Conservation (phyloP, 1,140 invertebrate genomes). For the Ceratina japonica region DNA sequence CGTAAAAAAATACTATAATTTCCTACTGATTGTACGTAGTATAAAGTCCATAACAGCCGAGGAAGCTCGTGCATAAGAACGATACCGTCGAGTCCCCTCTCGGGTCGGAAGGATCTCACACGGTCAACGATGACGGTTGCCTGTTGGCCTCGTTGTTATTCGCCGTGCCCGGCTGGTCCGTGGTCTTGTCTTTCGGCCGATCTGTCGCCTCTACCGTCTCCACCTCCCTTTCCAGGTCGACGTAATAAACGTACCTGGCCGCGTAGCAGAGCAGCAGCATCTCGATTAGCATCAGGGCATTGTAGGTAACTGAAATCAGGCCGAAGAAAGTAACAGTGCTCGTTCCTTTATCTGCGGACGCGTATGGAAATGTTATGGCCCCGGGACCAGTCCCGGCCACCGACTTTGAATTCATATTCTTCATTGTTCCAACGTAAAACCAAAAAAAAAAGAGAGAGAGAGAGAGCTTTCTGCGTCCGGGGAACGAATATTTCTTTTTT, state of each 20-base stretch:
- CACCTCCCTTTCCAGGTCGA: constrained; percentile 58
- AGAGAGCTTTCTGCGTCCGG: not conserved
- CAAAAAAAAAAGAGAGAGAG: too few relatives aligned
- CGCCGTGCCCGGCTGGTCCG: constrained; percentile 49
- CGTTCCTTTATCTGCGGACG: constrained; percentile 24
- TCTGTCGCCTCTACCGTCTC: constrained; percentile 52
- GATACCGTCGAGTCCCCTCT: too few relatives aligned
- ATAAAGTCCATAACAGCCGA: not conserved
- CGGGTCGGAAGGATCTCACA: constrained; percentile 37
- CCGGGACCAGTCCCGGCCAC: too few relatives aligned
- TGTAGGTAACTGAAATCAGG: constrained; percentile 76
- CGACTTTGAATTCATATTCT: constrained; percentile 13
- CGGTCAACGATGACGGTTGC: constrained; percentile 21
- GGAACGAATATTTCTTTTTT: not conserved
- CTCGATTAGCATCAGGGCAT: constrained; percentile 77
- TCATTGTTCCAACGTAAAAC: not conserved
- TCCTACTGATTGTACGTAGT: too few relatives aligned
- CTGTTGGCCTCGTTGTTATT: constrained; percentile 65
- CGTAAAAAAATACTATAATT: too few relatives aligned
- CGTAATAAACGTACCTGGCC: constrained; percentile 73
- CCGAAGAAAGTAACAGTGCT: constrained; percentile 38
- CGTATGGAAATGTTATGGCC: constrained; percentile 28
- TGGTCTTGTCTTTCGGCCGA: constrained; percentile 64
- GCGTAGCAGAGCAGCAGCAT: constrained; percentile 77
- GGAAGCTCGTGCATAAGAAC: not conserved